These are phyloP conservation scores for Zeus faber DNA, from an alignment of 2,113 vertebrate genomes.

Conservation along the genomic window DNA sequence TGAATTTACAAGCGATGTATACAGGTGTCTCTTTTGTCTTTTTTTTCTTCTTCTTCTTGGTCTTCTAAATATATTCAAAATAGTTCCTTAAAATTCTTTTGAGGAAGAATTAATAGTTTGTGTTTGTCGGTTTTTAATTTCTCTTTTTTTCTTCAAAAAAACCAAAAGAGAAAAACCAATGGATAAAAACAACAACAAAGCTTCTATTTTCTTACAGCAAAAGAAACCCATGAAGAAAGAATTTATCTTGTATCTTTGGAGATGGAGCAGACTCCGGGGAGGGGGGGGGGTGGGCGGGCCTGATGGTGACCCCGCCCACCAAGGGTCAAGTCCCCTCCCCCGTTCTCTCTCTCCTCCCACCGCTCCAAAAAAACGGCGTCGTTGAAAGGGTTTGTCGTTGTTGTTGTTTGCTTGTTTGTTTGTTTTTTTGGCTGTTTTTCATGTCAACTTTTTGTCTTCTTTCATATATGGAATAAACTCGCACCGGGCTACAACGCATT, in stretches of 20 bases:
- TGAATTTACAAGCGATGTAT: constrained; percentile 81
- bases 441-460: constrained; percentile 44
- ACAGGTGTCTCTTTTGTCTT: constrained; percentile 72
- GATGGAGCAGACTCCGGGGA: constrained; percentile 72
- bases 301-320: constrained; percentile 45
- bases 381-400: too few relatives aligned
- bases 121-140: neutral
- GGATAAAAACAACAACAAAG: constrained; percentile 69
- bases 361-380: constrained; percentile 56
- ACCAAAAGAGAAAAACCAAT: too few relatives aligned
- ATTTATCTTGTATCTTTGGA: constrained; percentile 76
- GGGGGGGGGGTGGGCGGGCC: constrained; percentile 53
- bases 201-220: constrained; percentile 78
- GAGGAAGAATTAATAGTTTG: constrained; percentile 69
- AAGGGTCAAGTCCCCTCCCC: constrained; percentile 46
- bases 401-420: too few relatives aligned
- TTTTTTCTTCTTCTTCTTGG: too few relatives aligned
- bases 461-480: constrained; percentile 69
- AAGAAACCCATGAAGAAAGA: constrained; percentile 70
- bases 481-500: constrained; percentile 77
- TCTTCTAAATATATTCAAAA: constrained; percentile 80
- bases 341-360: constrained; percentile 18
- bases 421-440: too few relatives aligned
- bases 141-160: constrained; percentile 1
- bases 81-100: constrained; percentile 78